Evolutionary conservation across 2,888 invertebrate species (phyloP).

Genomic region (Crepidodera aurea): DNA sequence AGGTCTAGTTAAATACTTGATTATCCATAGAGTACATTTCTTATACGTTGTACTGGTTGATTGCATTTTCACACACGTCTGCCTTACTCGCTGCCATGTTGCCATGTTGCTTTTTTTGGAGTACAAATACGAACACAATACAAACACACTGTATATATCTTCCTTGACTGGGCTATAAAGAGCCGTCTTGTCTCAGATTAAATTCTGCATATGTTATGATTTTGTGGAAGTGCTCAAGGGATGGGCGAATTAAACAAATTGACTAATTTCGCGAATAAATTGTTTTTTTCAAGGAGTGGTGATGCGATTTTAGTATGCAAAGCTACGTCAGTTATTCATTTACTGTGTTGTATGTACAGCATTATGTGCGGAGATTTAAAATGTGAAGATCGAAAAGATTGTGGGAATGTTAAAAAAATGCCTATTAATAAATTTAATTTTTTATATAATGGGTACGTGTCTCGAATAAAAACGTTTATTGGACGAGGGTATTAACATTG

Average conservation of each 20-base stretch:
- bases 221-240: conserved; percentile 27
- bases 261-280: conserved; percentile 34
- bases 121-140: too few species aligned
- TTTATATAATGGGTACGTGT: conserved; percentile 20
- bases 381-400: conserved; percentile 19
- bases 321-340: conserved; percentile 30
- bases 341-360: conserved; percentile 8
- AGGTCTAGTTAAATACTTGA: too few species aligned
- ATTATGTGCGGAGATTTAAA: conserved; percentile 29
- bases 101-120: too few species aligned
- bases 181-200: conserved; percentile 6
- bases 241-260: conserved; percentile 35
- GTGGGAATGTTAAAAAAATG: conserved; percentile 25
- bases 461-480: conserved; percentile 4
- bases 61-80: too few species aligned
- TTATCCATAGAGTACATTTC: too few species aligned
- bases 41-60: too few species aligned
- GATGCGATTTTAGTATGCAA: conserved; percentile 29
- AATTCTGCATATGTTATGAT: conserved; percentile 12
- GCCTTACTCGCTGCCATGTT: too few species aligned
- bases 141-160: too few species aligned
- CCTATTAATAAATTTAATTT: conserved; percentile 24
- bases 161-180: not conserved
- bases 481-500: too few species aligned
- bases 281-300: conserved; percentile 29